Percentiles rank a stretch among this genome's conserved stretches.
Conservation (phyloP, 2,888 invertebrate species). For the Oligia latruncula region DNA sequence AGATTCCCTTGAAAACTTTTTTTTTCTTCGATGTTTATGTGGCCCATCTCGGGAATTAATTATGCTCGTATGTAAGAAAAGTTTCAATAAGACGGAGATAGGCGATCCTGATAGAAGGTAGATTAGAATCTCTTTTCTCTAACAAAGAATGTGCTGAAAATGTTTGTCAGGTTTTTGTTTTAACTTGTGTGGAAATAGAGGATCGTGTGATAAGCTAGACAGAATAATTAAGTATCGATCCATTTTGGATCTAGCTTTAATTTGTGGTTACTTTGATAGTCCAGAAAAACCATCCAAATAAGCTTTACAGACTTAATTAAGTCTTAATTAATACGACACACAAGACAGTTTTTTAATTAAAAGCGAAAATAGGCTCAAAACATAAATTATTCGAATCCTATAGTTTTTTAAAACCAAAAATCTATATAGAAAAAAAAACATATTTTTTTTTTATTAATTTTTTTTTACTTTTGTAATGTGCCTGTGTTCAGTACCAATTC, state of each 20-base stretch:
- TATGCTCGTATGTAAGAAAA: slow-evolving; percentile 54
- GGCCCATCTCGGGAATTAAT: slow-evolving; percentile 63
- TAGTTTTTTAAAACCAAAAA: background rate
- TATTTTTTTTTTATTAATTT: too few species aligned
- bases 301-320: slow-evolving; percentile 5
- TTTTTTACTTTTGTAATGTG: too few species aligned
- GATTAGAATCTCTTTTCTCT: slow-evolving; percentile 10
- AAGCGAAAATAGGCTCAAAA: background rate
- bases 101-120: slow-evolving; percentile 13
- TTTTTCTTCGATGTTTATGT: slow-evolving; percentile 63
- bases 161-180: background rate
- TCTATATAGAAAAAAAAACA: too few species aligned
- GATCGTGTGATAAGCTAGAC: background rate
- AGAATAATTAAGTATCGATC: slow-evolving; percentile 37
- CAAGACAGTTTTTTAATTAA: background rate
- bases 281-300: background rate
- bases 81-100: slow-evolving; percentile 51
- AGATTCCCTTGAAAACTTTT: slow-evolving; percentile 62
- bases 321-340: slow-evolving; percentile 3
- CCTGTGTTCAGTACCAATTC: background rate
- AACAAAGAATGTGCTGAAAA: slow-evolving; percentile 8
- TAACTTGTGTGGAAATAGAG: background rate
- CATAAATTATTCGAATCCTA: background rate
- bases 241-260: slow-evolving; percentile 24
- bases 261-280: slow-evolving; percentile 17